A percentile compares a stretch with the other conserved stretches of the same genome.
These are phyloP conservation scores for Rostratula benghalensis DNA, from an alignment of 2,113 vertebrate genomes.

Conservation along the genomic window DNA sequence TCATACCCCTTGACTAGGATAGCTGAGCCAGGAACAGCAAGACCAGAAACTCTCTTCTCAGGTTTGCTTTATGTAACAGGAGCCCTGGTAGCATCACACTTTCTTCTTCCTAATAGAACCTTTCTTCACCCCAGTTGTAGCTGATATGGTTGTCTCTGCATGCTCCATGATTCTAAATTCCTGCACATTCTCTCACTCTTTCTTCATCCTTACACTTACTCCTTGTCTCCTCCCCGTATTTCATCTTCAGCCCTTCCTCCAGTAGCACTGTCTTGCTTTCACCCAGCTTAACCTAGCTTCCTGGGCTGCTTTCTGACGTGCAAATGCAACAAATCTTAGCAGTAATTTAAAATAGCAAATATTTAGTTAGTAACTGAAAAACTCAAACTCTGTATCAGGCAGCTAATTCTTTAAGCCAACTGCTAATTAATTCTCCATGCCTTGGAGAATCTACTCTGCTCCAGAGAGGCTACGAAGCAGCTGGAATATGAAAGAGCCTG, in stretches of 20 bases:
- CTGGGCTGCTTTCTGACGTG: background rate
- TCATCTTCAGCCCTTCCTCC: background rate
- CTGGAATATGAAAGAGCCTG: background rate
- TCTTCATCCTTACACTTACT: background rate
- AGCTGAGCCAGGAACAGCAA: background rate
- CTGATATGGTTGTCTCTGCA: background rate
- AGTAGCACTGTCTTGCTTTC: background rate
- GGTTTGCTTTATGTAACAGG: background rate
- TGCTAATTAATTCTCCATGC: background rate
- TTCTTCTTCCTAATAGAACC: background rate
- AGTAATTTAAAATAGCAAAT: background rate
- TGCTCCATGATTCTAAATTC: background rate
- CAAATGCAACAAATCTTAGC: background rate
- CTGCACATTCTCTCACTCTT: background rate
- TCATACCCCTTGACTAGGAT: background rate
- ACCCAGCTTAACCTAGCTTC: background rate
- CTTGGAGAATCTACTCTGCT: background rate
- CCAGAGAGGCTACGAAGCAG: background rate
- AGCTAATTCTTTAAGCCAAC: background rate
- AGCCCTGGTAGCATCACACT: fast-evolving
- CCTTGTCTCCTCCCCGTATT: background rate
- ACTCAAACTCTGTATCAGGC: background rate
- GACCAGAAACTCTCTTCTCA: background rate
- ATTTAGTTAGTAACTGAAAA: background rate
- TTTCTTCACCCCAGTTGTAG: background rate